Evolutionary conservation across 37 sponge, comb jelly and placozoan genomes (phyloP), one percentile per base, ranked within the genome.

Genomic region (Aplysina aerophoba): DNA sequence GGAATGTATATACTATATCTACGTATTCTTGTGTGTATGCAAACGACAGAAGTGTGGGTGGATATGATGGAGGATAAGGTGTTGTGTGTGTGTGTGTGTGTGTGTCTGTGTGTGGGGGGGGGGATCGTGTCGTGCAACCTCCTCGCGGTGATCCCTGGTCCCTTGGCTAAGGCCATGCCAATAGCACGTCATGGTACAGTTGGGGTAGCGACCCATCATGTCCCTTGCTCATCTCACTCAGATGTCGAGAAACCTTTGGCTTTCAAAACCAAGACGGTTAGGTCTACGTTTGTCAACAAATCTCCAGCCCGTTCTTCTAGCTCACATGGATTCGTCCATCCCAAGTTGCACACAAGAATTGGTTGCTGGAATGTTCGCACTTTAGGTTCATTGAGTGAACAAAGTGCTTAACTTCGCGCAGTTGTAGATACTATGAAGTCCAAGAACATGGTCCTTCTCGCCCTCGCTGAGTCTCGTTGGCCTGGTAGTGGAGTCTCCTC

Each of bases 41-140:
- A n/a, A n/a, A n/a, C n/a, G n/a, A n/a, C n/a, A n/a, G n/a, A n/a
- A n/a, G n/a, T n/a, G n/a, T n/a, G n/a, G n/a, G n/a, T n/a, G n/a
- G n/a, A n/a, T n/a, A n/a, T n/a, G n/a, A n/a, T n/a, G n/a, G n/a
- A n/a, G n/a, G n/a, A n/a, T n/a, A n/a, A n/a, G n/a, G n/a, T n/a
- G n/a, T n/a, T 57, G 59, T 57, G 59, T 57, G 59, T 57, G 59
- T 57, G 59, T 57, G 59, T 65, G 66, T 65, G 66, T 65, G 66
- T 65, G 66, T 20, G 66, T 65, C 30, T 65, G 22, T 20, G 66
- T 65, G 66, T 65, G 66, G 22, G 66, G 13, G 66, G 15, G 66
- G 13, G 66, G 66, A 65, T 65, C 66, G 66, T 65, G 22, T 65
- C 66, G 66, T 65, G 66, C 66, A 65, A 65, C 22, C 66, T 65